Evolutionary conservation across 2,797 vertebrate species (phyloP).

Genomic region (Epinephelus awoara): DNA sequence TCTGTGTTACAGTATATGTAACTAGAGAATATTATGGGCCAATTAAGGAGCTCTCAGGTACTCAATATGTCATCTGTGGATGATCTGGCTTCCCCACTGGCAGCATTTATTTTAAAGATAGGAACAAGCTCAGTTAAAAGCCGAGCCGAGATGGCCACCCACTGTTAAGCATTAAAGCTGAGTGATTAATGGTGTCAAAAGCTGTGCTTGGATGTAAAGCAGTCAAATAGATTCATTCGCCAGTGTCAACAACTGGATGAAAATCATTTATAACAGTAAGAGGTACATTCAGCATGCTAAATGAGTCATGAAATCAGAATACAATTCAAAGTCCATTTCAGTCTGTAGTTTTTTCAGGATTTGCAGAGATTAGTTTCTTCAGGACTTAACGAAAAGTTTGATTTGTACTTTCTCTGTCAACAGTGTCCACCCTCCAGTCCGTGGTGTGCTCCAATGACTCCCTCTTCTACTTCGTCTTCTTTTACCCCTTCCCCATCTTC

Average conservation of each 20-base stretch:
- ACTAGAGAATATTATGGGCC: conserved; percentile 22
- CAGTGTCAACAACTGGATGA: conserved; percentile 5
- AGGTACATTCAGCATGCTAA: neutral
- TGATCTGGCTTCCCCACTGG: conserved; percentile 6
- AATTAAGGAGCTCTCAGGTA: conserved; percentile 29
- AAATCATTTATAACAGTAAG: neutral
- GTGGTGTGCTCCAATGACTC: conserved; percentile 96
- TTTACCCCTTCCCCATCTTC: conserved; percentile 98
- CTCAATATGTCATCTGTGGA: neutral
- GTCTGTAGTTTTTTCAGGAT: neutral
- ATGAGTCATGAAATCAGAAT: neutral
- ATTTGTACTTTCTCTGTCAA: conserved; percentile 16
- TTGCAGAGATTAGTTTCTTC: neutral
- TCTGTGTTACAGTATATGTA: conserved; percentile 14
- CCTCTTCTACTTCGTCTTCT: conserved; percentile 99
- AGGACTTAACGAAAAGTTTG: neutral
- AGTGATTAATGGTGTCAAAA: conserved; percentile 21
- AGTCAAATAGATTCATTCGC: conserved; percentile 19
- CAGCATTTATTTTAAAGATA: conserved; percentile 25
- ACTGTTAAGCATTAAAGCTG: conserved; percentile 3
- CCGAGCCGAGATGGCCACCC: neutral
- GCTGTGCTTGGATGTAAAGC: conserved; percentile 3
- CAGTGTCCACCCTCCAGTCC: conserved; percentile 93
- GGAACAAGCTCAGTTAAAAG: conserved; percentile 7
- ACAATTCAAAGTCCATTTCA: neutral